Conservation (phyloP, 2,797 vertebrate genomes). For the Strix occidentalis region DNA sequence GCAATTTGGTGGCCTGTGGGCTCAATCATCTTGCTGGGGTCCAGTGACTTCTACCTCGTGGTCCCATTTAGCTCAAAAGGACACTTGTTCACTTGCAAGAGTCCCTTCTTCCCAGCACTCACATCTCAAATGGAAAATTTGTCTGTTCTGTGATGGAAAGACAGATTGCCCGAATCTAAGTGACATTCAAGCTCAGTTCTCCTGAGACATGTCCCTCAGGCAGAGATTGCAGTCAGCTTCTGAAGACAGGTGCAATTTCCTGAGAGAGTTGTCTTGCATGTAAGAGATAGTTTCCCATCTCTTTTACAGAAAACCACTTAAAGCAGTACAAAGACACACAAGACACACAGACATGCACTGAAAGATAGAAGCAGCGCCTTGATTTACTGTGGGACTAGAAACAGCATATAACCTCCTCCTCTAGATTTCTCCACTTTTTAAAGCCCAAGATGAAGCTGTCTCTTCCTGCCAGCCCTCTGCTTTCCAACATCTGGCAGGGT, state of each 20-base stretch:
- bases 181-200: neutral
- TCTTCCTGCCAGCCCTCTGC: constrained; percentile 5
- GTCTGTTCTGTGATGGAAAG: neutral
- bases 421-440: neutral
- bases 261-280: neutral
- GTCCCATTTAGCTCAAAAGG: neutral
- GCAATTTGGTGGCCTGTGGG: neutral
- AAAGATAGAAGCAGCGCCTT: constrained; percentile 17
- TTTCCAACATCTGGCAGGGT: neutral
- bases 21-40: neutral
- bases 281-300: neutral
- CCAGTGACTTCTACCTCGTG: neutral
- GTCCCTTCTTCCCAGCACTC: neutral
- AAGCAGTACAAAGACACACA: constrained; percentile 48
- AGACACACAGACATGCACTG: constrained; percentile 21
- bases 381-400: constrained; percentile 53
- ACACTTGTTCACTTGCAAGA: neutral
- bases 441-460: neutral
- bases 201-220: neutral
- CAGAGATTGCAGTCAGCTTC: neutral
- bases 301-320: neutral
- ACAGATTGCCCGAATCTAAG: neutral
- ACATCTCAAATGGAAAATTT: neutral
- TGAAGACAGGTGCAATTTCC: neutral
- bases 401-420: neutral